Conservation (phyloP, 2,888 invertebrate species). For the Leucophenga montana region DNA sequence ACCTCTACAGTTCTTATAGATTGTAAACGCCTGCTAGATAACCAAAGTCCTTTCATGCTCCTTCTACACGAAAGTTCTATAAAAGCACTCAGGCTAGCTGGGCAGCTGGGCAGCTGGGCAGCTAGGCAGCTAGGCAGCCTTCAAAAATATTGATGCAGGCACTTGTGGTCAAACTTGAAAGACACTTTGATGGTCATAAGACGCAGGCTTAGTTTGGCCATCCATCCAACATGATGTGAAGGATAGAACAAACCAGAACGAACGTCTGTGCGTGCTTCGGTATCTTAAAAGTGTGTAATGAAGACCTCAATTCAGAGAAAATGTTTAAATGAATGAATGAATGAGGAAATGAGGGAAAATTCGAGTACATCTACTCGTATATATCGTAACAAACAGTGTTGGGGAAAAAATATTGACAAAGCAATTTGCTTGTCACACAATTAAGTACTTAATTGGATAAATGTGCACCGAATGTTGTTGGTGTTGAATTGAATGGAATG, state of each 20-base stretch:
- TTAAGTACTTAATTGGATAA: slow-evolving; percentile 66
- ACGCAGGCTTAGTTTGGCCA: background rate
- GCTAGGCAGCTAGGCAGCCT: background rate
- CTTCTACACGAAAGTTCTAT: background rate
- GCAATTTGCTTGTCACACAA: slow-evolving; percentile 66
- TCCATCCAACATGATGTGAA: slow-evolving; percentile 51
- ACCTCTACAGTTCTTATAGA: background rate
- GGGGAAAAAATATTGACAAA: slow-evolving; percentile 64
- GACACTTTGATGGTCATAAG: slow-evolving; percentile 55
- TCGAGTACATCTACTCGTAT: no score
- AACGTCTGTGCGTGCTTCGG: slow-evolving; percentile 2
- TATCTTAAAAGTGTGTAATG: slow-evolving; percentile 34
- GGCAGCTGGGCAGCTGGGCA: no score
- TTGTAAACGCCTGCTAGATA: no score
- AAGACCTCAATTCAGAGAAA: slow-evolving; percentile 22
- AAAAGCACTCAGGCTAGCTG: background rate
- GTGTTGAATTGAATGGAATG: background rate
- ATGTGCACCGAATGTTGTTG: slow-evolving; percentile 43
- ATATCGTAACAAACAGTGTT: no score
- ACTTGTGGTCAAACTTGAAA: slow-evolving; percentile 64
- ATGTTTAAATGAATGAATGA: slow-evolving; percentile 7
- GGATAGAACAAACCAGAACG: slow-evolving; percentile 54
- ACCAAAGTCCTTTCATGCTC: no score
- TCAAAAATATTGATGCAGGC: slow-evolving; percentile 31
- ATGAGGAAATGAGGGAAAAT: slow-evolving; percentile 14